Evolutionary conservation across 35 echinoderm and acorn worm species (phyloP), one percentile per base, ranked within the genome.

Genomic region (Acanthaster planci): DNA sequence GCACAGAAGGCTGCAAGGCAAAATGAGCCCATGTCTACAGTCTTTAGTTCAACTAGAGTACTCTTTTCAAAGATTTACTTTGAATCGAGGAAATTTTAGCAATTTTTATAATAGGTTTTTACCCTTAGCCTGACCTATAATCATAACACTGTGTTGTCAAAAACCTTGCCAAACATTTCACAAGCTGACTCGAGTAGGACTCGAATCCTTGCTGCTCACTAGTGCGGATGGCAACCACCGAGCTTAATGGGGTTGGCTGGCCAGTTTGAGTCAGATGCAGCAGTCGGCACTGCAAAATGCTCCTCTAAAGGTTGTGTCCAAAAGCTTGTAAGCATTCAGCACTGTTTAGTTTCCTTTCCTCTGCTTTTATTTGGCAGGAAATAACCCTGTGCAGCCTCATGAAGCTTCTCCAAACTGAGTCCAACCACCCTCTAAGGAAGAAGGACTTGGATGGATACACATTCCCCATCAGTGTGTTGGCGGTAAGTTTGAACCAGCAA

Each of bases 361-460:
- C 29, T 85, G 83, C 14, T 52, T 22, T 27, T 67, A 26, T 79
- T 75, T 55, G 0, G 22, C 40, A 93, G 91, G 86, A 88, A 29
- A 53, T 93, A 19, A 80, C 85, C 29, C 27, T 93, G 85, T 84
- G 79, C 8, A 88, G 79, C 9, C 39, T 93, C 29, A 89, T 93
- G 81, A 89, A 93, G 59, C 40, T 89, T 39, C 39, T 93, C 21
- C 84, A 84, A 75, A 39, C 64, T 21, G 86, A 93, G 52, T 89
- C 86, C 12, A 88, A 78, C 16, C 86, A 89, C 78, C 92, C 86
- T 42, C 38, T 84, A 1, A 88, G 80, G 22, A 52, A 38, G 10
- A 83, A 67, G 1, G 47, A 72, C 30, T 22, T 21, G 6, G 21
- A 51, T 2, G 9, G 39, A 35, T 80, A 80, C 38, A 44, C n/a